Evolutionary conservation across 2,113 vertebrate species (phyloP), one percentile per base, ranked within the genome.

Genomic region (Ardeotis arabs): DNA sequence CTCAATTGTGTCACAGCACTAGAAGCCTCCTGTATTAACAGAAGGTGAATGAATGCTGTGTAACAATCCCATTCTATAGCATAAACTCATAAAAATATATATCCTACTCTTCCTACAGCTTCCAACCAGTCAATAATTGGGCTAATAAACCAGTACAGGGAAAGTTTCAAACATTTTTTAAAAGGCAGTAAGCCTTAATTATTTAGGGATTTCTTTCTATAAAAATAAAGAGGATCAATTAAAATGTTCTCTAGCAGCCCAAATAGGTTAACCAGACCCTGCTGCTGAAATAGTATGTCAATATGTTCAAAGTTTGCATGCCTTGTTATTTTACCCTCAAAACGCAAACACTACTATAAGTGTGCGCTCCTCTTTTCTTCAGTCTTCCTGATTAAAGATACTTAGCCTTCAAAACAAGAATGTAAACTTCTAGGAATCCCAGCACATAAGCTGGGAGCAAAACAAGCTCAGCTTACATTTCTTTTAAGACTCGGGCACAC

Each of bases 31-130:
- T 31, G 37, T 60, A 44, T n/a, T 17, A 75, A 84, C 0, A 86
- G 63, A 88, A 79, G 37, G 53, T 68, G 29, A 94, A 87, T 56
- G 24, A 78, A 92, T 66, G 69, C 80, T 72, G 47, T 87, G 11
- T 67, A 87, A 87, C 55, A 84, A 90, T 77, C 19, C 45, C 52
- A 76, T 74, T 78, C 64, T 87, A 75, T 63, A 84, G 53, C 84
- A 87, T 85, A 87, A 87, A 96, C 37, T 25, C 94, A 92, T 93
- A 96, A 94, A 97, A 97, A 97, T 94, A 96, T 94, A 91, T 94
- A 41, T 95, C 41, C 84, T 28, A 75, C 33, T 93, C 83, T 92
- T 92, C 37, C 69, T 90, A 78, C 56, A 14, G 4, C 76, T 94
- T 95, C 59, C 93, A 91, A 72, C 63, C 83, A 92, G 70, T 91